These are phyloP conservation scores for Diadumene lineata DNA, from an alignment of 92 coral and sea anemone genomes.

Conservation along the genomic window DNA sequence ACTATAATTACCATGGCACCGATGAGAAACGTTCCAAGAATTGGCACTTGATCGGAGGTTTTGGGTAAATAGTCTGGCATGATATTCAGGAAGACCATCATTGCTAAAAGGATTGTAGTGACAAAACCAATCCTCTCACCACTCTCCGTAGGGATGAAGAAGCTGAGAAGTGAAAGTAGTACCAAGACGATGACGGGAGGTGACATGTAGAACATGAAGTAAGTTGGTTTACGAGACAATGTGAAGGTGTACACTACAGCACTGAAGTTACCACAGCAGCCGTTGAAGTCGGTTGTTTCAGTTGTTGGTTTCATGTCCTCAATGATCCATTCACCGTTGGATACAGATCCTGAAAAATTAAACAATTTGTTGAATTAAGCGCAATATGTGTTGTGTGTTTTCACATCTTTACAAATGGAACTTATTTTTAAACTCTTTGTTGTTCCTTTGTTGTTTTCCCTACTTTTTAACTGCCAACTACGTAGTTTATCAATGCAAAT, in stretches of 20 bases:
- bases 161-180: constrained; percentile 47
- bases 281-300: constrained; percentile 28
- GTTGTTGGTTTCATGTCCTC: constrained; percentile 6
- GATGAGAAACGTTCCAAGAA: constrained; percentile 39
- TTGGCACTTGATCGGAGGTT: constrained; percentile 58
- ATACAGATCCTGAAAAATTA: constrained; percentile 22
- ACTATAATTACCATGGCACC: constrained; percentile 44
- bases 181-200: constrained; percentile 52
- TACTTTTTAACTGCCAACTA: background rate
- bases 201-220: constrained; percentile 47
- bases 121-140: constrained; percentile 79
- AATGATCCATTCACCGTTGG: constrained; percentile 66
- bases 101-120: constrained; percentile 66
- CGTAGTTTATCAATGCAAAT: background rate
- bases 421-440: no score
- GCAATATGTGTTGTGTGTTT: no score
- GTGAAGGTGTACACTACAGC: constrained; percentile 30
- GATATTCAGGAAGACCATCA: constrained; percentile 70
- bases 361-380: no score
- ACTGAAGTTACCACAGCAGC: constrained; percentile 46
- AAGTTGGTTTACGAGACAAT: constrained; percentile 52
- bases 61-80: constrained; percentile 61
- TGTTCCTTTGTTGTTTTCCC: background rate
- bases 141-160: constrained; percentile 66
- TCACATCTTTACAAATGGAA: no score